Conservation (phyloP, 2,888 invertebrate genomes). For the Tanypteryx hageni region DNA sequence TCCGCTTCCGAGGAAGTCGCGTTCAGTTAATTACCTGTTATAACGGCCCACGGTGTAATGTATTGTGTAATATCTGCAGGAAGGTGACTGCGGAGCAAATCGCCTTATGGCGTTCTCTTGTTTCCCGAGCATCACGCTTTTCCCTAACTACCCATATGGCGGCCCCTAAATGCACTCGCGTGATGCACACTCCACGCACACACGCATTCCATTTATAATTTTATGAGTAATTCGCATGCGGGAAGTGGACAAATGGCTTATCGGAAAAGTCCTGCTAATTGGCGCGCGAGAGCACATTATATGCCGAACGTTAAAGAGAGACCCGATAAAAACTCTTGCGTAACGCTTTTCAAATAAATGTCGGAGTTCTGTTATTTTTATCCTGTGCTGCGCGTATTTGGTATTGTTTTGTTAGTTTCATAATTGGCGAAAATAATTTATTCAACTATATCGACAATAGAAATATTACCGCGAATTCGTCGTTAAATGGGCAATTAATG, state of each 20-base stretch:
- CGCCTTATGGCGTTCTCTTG: constrained; percentile 33
- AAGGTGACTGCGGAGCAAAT: constrained; percentile 42
- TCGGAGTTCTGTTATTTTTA: neutral
- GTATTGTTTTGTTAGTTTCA: too few relatives aligned
- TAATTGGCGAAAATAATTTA: neutral
- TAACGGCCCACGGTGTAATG: constrained; percentile 33
- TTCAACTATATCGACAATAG: neutral
- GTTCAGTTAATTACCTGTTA: constrained; percentile 10
- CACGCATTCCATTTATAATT: constrained; percentile 40
- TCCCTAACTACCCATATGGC: neutral
- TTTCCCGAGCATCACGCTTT: constrained; percentile 12
- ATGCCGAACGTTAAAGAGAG: neutral
- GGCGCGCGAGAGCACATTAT: neutral
- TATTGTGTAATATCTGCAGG: constrained; percentile 35
- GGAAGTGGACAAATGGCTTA: constrained; percentile 42
- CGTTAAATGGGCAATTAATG: neutral
- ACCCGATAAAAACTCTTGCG: neutral
- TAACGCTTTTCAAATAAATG: neutral
- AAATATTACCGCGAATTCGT: neutral
- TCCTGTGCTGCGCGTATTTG: neutral
- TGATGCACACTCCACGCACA: neutral
- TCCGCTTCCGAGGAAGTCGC: neutral
- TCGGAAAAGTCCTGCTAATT: constrained; percentile 40
- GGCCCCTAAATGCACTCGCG: constrained; percentile 37
- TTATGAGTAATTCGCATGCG: constrained; percentile 45